phyloP scores from a whole-genome alignment of 2,113 vertebrate species.

The Synodontis membranacea region DNA sequence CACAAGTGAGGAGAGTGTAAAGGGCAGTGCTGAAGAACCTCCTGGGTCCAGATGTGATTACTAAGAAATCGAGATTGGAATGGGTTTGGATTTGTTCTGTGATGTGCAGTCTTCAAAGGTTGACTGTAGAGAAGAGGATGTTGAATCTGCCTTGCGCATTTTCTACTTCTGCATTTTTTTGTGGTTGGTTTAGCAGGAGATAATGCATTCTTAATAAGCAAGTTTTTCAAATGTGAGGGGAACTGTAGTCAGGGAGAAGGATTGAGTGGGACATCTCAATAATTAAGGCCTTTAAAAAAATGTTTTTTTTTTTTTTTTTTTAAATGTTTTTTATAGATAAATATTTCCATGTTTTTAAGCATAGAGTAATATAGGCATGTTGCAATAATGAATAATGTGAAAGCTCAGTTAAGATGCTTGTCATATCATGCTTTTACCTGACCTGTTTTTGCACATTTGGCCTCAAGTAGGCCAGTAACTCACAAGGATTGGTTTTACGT shows the following conservation, averaged over 20 bases:
- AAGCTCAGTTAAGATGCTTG: slow-evolving; percentile 79
- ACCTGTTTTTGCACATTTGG: slow-evolving; percentile 79
- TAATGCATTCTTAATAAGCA: slow-evolving; percentile 55
- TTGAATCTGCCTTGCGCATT: slow-evolving; percentile 61
- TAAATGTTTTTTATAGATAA: slow-evolving; percentile 49
- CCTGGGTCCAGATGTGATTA: slow-evolving; percentile 74
- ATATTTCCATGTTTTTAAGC: slow-evolving; percentile 76
- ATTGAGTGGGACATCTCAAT: slow-evolving; percentile 63
- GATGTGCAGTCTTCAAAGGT: slow-evolving; percentile 71
- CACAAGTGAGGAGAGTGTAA: slow-evolving; percentile 65
- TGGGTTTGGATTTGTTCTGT: slow-evolving; percentile 43
- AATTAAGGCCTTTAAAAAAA: slow-evolving; percentile 69
- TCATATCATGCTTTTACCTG: slow-evolving; percentile 81
- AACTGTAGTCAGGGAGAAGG: slow-evolving; percentile 65
- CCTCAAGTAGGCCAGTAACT: slow-evolving; percentile 71
- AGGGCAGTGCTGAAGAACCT: slow-evolving; percentile 72
- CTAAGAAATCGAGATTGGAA: slow-evolving; percentile 54
- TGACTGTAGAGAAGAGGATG: slow-evolving; percentile 59
- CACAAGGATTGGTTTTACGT: slow-evolving; percentile 76
- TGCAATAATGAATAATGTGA: slow-evolving; percentile 85
- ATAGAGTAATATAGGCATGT: slow-evolving; percentile 83
- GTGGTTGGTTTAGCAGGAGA: slow-evolving; percentile 50
- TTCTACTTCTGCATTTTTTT: slow-evolving; percentile 65
- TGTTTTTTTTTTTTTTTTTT: slow-evolving; percentile 69
- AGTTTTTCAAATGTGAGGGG: slow-evolving; percentile 71